phyloP scores from a whole-genome alignment of 2,888 invertebrate species.

The Troilus luridus region DNA sequence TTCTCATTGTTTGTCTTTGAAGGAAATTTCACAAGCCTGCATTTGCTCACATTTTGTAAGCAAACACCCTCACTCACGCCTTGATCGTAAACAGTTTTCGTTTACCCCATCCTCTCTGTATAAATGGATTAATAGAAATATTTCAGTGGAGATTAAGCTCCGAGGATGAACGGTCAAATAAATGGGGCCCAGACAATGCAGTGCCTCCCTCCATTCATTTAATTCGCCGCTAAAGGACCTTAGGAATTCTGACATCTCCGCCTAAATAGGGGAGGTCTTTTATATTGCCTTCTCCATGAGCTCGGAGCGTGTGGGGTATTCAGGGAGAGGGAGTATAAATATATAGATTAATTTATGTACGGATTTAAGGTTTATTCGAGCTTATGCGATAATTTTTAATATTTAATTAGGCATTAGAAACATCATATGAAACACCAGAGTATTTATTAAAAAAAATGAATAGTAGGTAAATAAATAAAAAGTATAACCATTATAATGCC shows the following conservation, averaged over 20 bases:
- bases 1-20: neutral
- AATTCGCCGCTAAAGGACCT: neutral
- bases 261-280: neutral
- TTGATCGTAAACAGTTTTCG: neutral
- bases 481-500: too few relatives aligned
- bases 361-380: too few relatives aligned
- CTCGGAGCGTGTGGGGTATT: too few relatives aligned
- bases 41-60: neutral
- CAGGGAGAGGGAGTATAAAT: too few relatives aligned
- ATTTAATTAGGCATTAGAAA: too few relatives aligned
- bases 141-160: neutral
- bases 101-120: neutral
- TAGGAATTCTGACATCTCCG: neutral
- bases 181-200: neutral
- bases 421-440: too few relatives aligned
- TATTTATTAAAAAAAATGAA: too few relatives aligned
- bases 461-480: too few relatives aligned
- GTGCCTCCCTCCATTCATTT: constrained; percentile 31
- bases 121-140: neutral
- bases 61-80: neutral
- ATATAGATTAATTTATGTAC: too few relatives aligned
- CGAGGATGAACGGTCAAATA: neutral
- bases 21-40: neutral
- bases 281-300: neutral
- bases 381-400: too few relatives aligned